Conservation (phyloP, 2,797 vertebrate genomes). For the Pogonophryne albipinna region DNA sequence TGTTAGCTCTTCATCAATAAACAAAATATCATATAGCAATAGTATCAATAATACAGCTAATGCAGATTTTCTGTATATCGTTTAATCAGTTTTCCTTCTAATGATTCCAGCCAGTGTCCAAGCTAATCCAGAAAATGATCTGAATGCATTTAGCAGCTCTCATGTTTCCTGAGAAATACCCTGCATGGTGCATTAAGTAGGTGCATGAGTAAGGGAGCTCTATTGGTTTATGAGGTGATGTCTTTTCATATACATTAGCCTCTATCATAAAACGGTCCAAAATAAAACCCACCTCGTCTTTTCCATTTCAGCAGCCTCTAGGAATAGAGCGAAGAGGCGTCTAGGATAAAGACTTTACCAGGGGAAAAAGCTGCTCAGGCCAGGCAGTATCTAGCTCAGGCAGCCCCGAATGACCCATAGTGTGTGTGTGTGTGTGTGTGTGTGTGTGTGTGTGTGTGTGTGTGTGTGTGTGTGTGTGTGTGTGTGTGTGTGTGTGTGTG, state of each 20-base stretch:
- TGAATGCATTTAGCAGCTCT: constrained; percentile 57
- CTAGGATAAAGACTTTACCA: constrained; percentile 79
- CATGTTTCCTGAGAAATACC: constrained; percentile 56
- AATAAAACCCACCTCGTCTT: constrained; percentile 72
- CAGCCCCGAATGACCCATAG: constrained; percentile 76
- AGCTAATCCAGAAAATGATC: constrained; percentile 19
- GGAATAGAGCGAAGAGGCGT: constrained; percentile 75
- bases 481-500: constrained; percentile 45
- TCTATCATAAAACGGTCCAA: constrained; percentile 68
- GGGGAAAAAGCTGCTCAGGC: constrained; percentile 73
- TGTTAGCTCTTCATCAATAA: not conserved
- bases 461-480: constrained; percentile 51
- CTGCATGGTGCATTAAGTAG: constrained; percentile 50
- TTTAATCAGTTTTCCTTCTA: not conserved
- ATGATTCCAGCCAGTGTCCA: not conserved
- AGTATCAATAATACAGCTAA: not conserved
- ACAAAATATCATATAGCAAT: not conserved
- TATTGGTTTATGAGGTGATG: constrained; percentile 76
- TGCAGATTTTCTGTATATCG: not conserved
- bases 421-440: constrained; percentile 46
- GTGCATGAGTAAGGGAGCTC: constrained; percentile 59
- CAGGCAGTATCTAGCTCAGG: constrained; percentile 74
- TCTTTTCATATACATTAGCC: constrained; percentile 78
- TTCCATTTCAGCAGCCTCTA: constrained; percentile 75
- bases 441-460: constrained; percentile 53